These are phyloP conservation scores for Cettia cetti DNA, from an alignment of 2,113 vertebrate species.

Conservation along the genomic window DNA sequence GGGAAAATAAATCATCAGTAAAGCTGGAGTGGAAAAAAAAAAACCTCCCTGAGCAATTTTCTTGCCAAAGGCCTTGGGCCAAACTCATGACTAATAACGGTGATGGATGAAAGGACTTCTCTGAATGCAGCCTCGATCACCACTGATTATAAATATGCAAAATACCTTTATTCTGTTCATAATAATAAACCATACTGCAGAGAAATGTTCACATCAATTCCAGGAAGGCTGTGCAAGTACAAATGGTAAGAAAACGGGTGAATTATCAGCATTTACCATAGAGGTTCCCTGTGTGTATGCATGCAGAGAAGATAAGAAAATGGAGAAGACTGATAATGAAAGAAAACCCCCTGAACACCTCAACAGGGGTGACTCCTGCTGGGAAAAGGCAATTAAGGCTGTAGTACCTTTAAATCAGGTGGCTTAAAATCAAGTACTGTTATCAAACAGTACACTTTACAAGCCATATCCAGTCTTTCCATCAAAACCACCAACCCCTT, in stretches of 20 bases:
- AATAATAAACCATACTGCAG: neutral
- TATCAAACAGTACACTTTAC: neutral
- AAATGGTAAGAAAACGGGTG: neutral
- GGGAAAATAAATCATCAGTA: neutral
- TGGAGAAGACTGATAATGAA: neutral
- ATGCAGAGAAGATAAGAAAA: conserved; percentile 15
- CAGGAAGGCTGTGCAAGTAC: neutral
- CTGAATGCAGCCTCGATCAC: neutral
- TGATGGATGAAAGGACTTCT: neutral
- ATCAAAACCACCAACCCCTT: conserved; percentile 8
- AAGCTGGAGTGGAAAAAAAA: neutral
- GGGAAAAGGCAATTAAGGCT: neutral
- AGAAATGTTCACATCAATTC: neutral
- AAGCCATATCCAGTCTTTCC: neutral
- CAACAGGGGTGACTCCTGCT: neutral
- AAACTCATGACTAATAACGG: conserved; percentile 8
- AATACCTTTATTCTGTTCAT: conserved; percentile 20
- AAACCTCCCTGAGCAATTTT: neutral
- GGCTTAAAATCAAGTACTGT: conserved; percentile 19
- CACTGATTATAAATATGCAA: conserved; percentile 19
- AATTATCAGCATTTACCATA: neutral
- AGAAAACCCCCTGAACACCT: neutral
- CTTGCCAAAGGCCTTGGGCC: conserved; percentile 5
- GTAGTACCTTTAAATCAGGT: neutral
- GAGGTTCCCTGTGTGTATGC: neutral